A percentile compares a stretch with the other conserved stretches of the same genome.
Evolutionary conservation across 2,797 vertebrate species (phyloP).

Genomic region (Coregonus sp.): DNA sequence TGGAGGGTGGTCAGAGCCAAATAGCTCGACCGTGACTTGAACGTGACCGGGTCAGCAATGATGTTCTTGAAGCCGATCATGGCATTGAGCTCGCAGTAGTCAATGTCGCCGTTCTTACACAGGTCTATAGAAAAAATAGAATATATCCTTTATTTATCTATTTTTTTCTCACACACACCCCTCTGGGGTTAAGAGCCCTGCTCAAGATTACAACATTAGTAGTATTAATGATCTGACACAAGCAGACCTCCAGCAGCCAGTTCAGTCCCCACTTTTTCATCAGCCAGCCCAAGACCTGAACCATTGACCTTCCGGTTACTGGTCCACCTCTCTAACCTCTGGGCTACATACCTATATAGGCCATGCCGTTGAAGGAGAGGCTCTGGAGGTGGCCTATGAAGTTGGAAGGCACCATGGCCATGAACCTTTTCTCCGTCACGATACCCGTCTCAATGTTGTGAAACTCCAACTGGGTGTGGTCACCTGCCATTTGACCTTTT

Average conservation of each 20-base stretch:
- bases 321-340: background rate
- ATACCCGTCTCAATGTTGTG: conserved; percentile 99
- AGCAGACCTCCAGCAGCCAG: no score
- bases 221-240: background rate
- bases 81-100: conserved; percentile 97
- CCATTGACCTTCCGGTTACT: background rate
- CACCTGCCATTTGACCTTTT: conserved; percentile 94
- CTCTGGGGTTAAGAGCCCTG: background rate
- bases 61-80: conserved; percentile 98
- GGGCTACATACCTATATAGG: conserved; percentile 79
- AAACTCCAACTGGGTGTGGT: conserved; percentile 97
- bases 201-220: background rate
- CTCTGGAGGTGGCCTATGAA: conserved; percentile 98
- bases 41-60: conserved; percentile 96
- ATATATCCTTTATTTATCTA: background rate
- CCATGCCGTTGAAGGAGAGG: conserved; percentile 95
- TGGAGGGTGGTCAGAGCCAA: conserved; percentile 91
- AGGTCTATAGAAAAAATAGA: conserved; percentile 72
- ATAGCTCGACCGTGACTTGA: conserved; percentile 97
- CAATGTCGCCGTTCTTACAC: conserved; percentile 98
- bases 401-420: conserved; percentile 92
- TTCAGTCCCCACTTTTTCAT: no score
- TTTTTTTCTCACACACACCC: background rate
- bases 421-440: conserved; percentile 92
- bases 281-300: no score